Percentiles rank a stretch among this genome's conserved stretches.
Conservation (phyloP, 2,888 invertebrate genomes). For the Oligia latruncula region DNA sequence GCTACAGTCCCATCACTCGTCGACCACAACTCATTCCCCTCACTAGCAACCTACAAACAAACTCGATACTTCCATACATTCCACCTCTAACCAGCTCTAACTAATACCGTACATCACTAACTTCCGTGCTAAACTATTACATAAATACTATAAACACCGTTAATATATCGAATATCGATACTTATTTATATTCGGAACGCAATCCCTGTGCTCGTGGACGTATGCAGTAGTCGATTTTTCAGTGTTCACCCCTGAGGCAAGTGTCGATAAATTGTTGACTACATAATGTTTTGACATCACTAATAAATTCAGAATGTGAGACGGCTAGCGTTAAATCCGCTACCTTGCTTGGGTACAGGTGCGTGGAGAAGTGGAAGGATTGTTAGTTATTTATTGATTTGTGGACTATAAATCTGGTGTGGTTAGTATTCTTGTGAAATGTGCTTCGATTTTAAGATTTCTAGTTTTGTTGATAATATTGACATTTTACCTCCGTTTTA, state of each 20-base stretch:
- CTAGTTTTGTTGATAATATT: background rate
- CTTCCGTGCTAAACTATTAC: slow-evolving; percentile 53
- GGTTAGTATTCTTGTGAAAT: background rate
- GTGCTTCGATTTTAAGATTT: background rate
- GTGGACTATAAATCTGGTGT: slow-evolving; percentile 4
- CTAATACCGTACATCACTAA: slow-evolving; percentile 56
- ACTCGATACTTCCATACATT: slow-evolving; percentile 41
- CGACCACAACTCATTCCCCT: slow-evolving; percentile 49
- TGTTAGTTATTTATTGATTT: slow-evolving; percentile 20
- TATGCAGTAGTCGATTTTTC: slow-evolving; percentile 72
- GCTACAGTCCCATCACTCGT: slow-evolving; percentile 32
- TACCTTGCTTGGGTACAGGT: slow-evolving; percentile 65
- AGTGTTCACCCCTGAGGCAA: slow-evolving; percentile 67
- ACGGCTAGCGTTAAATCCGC: slow-evolving; percentile 65
- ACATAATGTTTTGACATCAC: slow-evolving; percentile 74
- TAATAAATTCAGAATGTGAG: slow-evolving; percentile 70
- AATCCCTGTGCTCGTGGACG: slow-evolving; percentile 65
- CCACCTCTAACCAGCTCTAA: slow-evolving; percentile 36
- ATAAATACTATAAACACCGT: slow-evolving; percentile 60
- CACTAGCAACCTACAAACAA: slow-evolving; percentile 50
- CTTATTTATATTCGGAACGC: slow-evolving; percentile 62
- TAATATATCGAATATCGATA: slow-evolving; percentile 63
- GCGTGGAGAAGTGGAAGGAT: slow-evolving; percentile 35
- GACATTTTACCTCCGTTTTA: no score
- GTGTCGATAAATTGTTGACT: slow-evolving; percentile 71